Base-by-base conservation (phyloP, 37 sponge, comb jelly and placozoan species). In the Hormiphora californensis region DNA sequence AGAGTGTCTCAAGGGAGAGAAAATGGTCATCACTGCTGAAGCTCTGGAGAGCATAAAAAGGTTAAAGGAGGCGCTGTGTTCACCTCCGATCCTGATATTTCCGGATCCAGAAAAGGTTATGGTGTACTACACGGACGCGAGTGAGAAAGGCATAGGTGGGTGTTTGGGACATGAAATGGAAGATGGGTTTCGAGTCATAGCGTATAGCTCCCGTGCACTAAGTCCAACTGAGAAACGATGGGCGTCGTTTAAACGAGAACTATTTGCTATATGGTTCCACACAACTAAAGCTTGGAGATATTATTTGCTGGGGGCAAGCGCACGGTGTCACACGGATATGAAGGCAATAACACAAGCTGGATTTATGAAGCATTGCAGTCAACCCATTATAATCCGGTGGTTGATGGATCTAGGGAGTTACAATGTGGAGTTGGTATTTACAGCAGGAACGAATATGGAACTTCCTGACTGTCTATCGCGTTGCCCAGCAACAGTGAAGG, bases 121-220 rank as follows among this genome's bases (percentile, higher is more conserved):
- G 30, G 39, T 88, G 0, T 51, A 91, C 23, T 87, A 89, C 54
- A 93, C 90, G 21, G 93, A 93, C 87, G 92, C 92, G 38, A 90
- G 89, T 85, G 65, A 54, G 23, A 40, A 57, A 31, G 87, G 89
- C 11, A 23, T 90, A 12, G 92, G 90, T 28, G 89, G 90, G 0
- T 61, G 88, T 4, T 86, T 92, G 11, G 89, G 81, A 11, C 81
- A 73, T 28, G 22, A 36, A 19, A 73, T 73, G 2, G 44, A 88
- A 36, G 87, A 88, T 3, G 85, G 85, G 86, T 89, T 55, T 19
- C 78, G 63, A n/a, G 86, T 65, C 27, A 67, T 92, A 19, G 88
- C 87, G 3, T 89, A 54, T 67, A 69, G 87, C 34, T 85, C 87
- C 54, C 55, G 89, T 21, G 54, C 68, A 28, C 85, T 92, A 0